Base-by-base conservation (phyloP, 1,140 invertebrate genomes). In the Hesperophylax magnus region DNA sequence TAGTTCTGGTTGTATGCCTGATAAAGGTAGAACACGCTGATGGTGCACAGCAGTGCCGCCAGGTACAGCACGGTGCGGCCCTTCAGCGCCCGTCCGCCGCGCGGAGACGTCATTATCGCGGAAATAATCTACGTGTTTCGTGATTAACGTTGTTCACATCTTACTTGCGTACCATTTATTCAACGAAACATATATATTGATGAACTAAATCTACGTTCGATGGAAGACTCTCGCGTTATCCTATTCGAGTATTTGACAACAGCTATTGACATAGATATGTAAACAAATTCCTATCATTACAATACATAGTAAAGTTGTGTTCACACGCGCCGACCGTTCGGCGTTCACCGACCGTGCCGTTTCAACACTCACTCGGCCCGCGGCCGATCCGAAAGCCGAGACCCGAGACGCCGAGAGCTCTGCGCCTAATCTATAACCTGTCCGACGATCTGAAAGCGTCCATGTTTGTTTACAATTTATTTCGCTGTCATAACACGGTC, bases 31-130 rank as follows among this genome's bases (percentile, higher is more conserved):
- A 52, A 53, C 6, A 72, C 69, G 52, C 69, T 72, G 39, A 72
- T 53, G 17, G 52, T 24, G 34, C 8, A 54, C 20, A 72, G 11
- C 7, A 72, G 17, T 20, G 18, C 69, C 17, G 52, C 69, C 8
- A 52, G 18, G 52, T 72, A 72, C 22, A 72, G 47, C 39, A 72
- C 34, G 17, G 69, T 72, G 27, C 69, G 69, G 39, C 69, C 69
- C 20, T 72, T 72, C n/a, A 72, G 47, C 24, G 31, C 8, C n/a
- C 63, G 22, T 8, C 31, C 22, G 22, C 22, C 63, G 22, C 63
- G 24, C 22, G 63, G 24, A 9, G 63, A 67, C 63, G 63, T 67
- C 63, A 67, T 67, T 5, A 39, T 67, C 17, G 6, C 27, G 9
- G 39, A 14, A 14, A 47, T 67, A 67, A 17, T 6, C 31, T 67